A percentile compares a stretch with the other conserved stretches of the same genome.
Conservation (phyloP, 2,888 invertebrate species). For the Cephalotes varians region DNA sequence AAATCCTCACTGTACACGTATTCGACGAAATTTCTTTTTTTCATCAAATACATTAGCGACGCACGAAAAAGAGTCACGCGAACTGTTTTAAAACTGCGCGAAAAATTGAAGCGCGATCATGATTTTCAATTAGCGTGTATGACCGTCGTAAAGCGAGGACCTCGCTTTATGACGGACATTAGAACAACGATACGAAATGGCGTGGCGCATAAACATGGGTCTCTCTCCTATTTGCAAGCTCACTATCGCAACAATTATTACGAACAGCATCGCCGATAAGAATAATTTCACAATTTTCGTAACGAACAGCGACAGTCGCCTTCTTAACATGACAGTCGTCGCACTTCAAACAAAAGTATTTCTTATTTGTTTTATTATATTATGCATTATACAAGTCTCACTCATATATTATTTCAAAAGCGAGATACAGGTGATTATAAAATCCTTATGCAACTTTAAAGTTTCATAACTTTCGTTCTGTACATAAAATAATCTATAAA, state of each 20-base stretch:
- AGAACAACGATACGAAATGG: slow-evolving; percentile 60
- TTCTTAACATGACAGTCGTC: background rate
- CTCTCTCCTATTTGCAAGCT: slow-evolving; percentile 8
- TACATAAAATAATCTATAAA: background rate
- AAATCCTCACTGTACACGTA: background rate
- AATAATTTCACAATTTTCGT: slow-evolving; percentile 22
- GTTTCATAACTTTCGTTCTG: background rate
- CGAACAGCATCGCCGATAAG: background rate
- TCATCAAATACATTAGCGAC: slow-evolving; percentile 2
- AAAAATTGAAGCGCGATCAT: slow-evolving; percentile 55
- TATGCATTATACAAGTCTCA: background rate
- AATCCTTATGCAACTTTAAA: background rate
- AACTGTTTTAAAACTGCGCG: slow-evolving; percentile 57
- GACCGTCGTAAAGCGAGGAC: slow-evolving; percentile 68
- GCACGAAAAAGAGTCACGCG: slow-evolving; percentile 25
- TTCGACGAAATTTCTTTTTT: background rate
- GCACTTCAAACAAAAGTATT: background rate
- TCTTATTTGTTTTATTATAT: background rate
- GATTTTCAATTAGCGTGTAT: slow-evolving; percentile 77
- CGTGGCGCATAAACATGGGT: background rate
- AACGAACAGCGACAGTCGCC: background rate
- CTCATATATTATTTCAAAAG: background rate
- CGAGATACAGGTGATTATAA: background rate
- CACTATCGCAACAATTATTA: slow-evolving; percentile 11
- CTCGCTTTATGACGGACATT: slow-evolving; percentile 65